Evolutionary conservation across 2,113 vertebrate species (phyloP), one percentile per base, ranked within the genome.

Genomic region (Cairina moschata): DNA sequence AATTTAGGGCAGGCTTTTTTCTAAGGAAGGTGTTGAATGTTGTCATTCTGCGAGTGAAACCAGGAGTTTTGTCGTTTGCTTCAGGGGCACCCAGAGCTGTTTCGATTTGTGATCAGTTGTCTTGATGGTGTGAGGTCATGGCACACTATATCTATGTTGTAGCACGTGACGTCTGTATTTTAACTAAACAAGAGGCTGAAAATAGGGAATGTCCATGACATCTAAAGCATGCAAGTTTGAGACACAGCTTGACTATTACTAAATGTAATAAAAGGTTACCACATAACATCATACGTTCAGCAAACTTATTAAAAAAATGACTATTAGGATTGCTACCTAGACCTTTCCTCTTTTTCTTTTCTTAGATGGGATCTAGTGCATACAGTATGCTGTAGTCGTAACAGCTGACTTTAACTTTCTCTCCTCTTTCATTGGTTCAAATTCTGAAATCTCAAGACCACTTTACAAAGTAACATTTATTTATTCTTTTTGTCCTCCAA

Each of bases 401-500:
- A 63, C 46, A 71, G 50, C 8, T 13, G 5, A 48, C 77, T 73
- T 73, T 36, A 48, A 8, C 1, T 0, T 32, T 72, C 58, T 72
- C 18, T 83, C 31, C 36, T 78, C 40, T 83, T 74, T 56, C 16
- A 36, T 15, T 44, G 32, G n/a, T 58, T n/a, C 34, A 54, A 21
- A 34, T 52, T 76, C 46, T 56, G 25, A 73, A 72, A 23, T 22
- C n/a, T 10, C 17, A 66, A 25, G 10, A 46, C 11, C 20, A 29
- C 78, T 40, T 59, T 2, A 40, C 38, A 40, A 40, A 5, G 38
- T 12, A 40, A 34, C 17, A 11, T 8, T 31, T 29, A 42, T 17
- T 4, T 22, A 2, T 40, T 40, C 12, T 13, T 11, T 4, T 8
- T 4, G 9, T 3, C 4, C 6, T 21, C 46, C 29, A 17, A 44